A percentile compares a stretch with the other conserved stretches of the same genome.
Evolutionary conservation across 2,113 vertebrate genomes (phyloP).

Genomic region (Mastomys coucha): DNA sequence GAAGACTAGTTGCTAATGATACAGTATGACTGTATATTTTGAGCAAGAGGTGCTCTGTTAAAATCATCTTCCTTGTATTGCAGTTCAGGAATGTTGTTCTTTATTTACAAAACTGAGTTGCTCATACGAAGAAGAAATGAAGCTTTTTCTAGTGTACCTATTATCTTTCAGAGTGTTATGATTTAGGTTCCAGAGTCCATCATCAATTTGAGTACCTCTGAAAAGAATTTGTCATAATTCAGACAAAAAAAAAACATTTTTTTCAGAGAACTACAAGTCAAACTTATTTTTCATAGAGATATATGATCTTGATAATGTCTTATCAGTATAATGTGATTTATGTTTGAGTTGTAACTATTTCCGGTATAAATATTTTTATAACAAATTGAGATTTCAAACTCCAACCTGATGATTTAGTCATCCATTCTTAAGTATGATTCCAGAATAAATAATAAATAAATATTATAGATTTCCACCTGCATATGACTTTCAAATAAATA

Average conservation of each 20-base stretch:
- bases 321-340: neutral
- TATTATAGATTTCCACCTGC: neutral
- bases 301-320: neutral
- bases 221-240: neutral
- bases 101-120: neutral
- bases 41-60: neutral
- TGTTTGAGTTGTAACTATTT: neutral
- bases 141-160: neutral
- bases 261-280: neutral
- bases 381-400: neutral
- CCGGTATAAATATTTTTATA: neutral
- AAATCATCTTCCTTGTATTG: neutral
- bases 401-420: neutral
- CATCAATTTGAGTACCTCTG: neutral
- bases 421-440: neutral
- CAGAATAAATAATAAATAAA: neutral
- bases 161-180: neutral
- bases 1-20: neutral
- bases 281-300: slow-evolving; percentile 19
- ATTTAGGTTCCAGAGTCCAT: neutral
- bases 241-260: neutral
- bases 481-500: slow-evolving; percentile 22
- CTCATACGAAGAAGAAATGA: neutral
- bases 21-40: neutral
- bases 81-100: neutral